A percentile compares a stretch with the other conserved stretches of the same genome.
These are phyloP conservation scores for Fulmarus glacialis DNA, from an alignment of 2,113 vertebrate genomes.

Conservation along the genomic window DNA sequence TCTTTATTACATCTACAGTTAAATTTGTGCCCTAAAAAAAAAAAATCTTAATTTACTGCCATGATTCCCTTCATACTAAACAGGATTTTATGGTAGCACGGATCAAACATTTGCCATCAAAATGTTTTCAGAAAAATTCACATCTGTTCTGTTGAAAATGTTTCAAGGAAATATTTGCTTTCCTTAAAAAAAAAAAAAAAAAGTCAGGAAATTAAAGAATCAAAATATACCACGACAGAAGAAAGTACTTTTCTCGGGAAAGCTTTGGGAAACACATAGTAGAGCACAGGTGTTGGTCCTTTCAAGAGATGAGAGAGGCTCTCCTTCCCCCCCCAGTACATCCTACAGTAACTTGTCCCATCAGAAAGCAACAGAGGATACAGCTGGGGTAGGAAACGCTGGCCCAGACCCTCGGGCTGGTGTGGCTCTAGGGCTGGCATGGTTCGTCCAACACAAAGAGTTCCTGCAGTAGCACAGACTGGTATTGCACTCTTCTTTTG, in stretches of 20 bases:
- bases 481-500: neutral
- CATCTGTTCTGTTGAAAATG: neutral
- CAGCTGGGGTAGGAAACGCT: neutral
- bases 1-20: slow-evolving; percentile 40
- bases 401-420: neutral
- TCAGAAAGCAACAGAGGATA: neutral
- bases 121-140: neutral
- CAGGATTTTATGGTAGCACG: neutral
- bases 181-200: neutral
- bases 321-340: neutral
- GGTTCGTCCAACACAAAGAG: neutral
- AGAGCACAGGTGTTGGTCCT: neutral
- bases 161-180: neutral
- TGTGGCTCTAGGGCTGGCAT: neutral
- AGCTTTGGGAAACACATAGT: neutral
- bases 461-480: neutral
- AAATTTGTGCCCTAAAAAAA: slow-evolving; percentile 27
- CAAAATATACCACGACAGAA: neutral
- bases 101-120: neutral
- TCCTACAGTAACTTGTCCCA: neutral
- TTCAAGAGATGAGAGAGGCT: neutral
- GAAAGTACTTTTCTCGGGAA: neutral
- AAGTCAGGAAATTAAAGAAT: neutral
- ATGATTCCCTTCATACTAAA: neutral
- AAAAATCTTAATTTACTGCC: neutral